Base-by-base conservation (phyloP, 1,140 invertebrate genomes). In the Saccostrea glomerata region DNA sequence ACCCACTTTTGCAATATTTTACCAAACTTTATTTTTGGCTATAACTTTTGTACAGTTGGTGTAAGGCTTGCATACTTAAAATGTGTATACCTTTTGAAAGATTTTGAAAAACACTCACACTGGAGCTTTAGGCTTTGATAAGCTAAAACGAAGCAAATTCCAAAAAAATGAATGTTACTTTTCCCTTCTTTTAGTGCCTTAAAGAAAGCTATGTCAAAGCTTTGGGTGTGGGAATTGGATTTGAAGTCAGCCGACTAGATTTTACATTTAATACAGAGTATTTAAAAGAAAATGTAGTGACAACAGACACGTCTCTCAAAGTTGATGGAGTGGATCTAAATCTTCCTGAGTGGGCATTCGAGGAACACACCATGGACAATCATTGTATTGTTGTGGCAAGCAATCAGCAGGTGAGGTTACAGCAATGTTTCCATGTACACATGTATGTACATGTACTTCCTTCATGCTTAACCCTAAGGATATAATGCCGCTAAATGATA, bases 151-250 rank as follows among this genome's bases (percentile, higher is more conserved):
- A 47, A 47, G 47, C 47, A 47, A 47, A 47, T 47, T 47, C 9
- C 47, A 47, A 47, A 47, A 47, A 47, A 47, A 47, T 47, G 6
- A 47, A 47, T 47, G 9, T 9, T 9, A 7, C 47, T 7, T 47
- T 47, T 47, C 6, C 15, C 2, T n/a, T 63, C 17, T 93, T 94
- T 86, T 90, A 95, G 95, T 97, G 97, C 90, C 95, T 99, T n/a
- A 99, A 99, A 95, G 98, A 99, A 94, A 98, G 98, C 94, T 98
- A 98, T 94, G 97, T 98, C 0, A 99, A 99, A 96, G 98, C 98
- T 87, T 96, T 97, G 82, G 98, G 98, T 30, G 95, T 97, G 23
- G 98, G 98, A 40, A 97, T 99, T 70, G 97, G 96, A 0, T 96
- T 97, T 90, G 96, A 98, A 92, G 95, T 99, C 30, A 94, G 96